Percentiles rank a stretch among this genome's conserved stretches.
These are phyloP conservation scores for Calypte anna DNA, from an alignment of 2,113 vertebrate species.

Conservation along the genomic window DNA sequence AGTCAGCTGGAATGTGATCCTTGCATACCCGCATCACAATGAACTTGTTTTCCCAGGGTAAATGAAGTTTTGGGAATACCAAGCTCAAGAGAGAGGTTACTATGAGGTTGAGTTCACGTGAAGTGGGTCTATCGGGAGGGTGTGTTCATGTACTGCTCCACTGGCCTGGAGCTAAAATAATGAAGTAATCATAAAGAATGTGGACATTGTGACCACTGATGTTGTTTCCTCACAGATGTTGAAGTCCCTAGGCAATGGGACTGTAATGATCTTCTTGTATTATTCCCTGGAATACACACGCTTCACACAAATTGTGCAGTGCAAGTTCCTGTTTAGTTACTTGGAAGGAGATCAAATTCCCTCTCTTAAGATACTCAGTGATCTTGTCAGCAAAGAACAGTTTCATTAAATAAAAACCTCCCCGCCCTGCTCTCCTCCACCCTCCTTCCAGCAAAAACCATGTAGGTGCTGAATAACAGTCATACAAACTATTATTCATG, in stretches of 20 bases:
- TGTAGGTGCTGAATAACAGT: not conserved
- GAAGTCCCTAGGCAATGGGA: not conserved
- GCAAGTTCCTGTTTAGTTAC: constrained; percentile 5
- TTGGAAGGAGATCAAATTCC: constrained; percentile 42
- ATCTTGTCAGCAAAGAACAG: constrained; percentile 27
- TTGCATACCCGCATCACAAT: not conserved
- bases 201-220: not conserved
- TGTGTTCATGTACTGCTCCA: not conserved
- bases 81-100: not conserved
- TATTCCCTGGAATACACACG: not conserved
- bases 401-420: constrained; percentile 2
- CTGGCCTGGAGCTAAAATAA: not conserved
- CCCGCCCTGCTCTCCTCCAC: not conserved
- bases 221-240: constrained; percentile 21
- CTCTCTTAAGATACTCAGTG: not conserved
- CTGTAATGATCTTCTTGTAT: not conserved
- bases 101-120: not conserved
- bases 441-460: constrained; percentile 1
- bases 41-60: not conserved
- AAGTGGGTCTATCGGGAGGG: not conserved
- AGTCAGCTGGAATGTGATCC: not conserved
- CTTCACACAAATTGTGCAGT: not conserved
- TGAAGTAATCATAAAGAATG: not conserved
- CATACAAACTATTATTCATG: not conserved
- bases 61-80: not conserved